phyloP scores from a whole-genome alignment of 1,140 invertebrate genomes.

The Drosophila funebris region DNA sequence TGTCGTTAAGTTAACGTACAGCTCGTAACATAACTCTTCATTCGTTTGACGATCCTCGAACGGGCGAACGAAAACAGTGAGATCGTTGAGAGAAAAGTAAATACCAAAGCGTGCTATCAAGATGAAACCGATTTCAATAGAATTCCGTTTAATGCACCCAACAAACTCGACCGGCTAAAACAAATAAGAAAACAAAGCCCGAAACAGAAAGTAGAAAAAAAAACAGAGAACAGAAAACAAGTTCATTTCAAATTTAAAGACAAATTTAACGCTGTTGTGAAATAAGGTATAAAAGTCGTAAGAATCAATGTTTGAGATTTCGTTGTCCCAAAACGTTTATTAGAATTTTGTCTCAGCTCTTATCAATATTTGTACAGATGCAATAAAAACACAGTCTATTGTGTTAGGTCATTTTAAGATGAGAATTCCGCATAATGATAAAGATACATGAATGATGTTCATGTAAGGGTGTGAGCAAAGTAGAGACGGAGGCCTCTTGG shows the following conservation, averaged over 20 bases:
- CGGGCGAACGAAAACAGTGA: not conserved
- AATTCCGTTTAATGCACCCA: slow-evolving; percentile 33
- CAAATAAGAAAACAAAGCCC: slow-evolving; percentile 20
- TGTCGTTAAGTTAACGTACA: slow-evolving; percentile 20
- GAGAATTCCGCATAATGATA: slow-evolving; percentile 11
- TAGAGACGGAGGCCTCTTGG: not conserved
- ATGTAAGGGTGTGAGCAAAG: not conserved
- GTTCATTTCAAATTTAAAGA: slow-evolving; percentile 17
- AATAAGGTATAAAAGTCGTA: slow-evolving; percentile 25
- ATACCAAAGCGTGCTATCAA: slow-evolving; percentile 40
- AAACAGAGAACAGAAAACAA: slow-evolving; percentile 12
- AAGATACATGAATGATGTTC: not conserved
- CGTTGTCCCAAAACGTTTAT: slow-evolving; percentile 16
- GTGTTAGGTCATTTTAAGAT: slow-evolving; percentile 29
- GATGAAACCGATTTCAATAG: slow-evolving; percentile 42
- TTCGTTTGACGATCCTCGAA: slow-evolving; percentile 20
- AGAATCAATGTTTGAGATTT: slow-evolving; percentile 26
- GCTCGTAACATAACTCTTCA: slow-evolving; percentile 21
- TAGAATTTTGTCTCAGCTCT: slow-evolving; percentile 23
- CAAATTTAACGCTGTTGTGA: slow-evolving; percentile 30
- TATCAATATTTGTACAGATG: slow-evolving; percentile 48
- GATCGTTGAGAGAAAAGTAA: slow-evolving; percentile 18
- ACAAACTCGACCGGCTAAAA: slow-evolving; percentile 10
- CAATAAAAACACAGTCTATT: slow-evolving; percentile 33
- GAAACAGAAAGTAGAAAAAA: slow-evolving; percentile 10